These are phyloP conservation scores for Pluvianellus socialis DNA, from an alignment of 2,113 vertebrate genomes.

Conservation along the genomic window DNA sequence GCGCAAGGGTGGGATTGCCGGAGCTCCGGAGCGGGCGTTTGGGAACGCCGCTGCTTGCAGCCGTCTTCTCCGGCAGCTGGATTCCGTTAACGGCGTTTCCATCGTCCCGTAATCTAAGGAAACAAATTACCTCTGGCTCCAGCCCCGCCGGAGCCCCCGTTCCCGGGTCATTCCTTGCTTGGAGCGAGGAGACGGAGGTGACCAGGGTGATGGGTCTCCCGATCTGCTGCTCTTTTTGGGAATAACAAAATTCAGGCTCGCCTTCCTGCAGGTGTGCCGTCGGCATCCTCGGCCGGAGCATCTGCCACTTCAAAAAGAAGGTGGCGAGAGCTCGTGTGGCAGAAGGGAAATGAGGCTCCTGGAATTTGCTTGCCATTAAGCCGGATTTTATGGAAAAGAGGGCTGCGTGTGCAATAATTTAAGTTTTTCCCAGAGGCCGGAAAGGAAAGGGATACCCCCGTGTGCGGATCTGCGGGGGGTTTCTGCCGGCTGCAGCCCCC, in stretches of 20 bases:
- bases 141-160: background rate
- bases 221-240: background rate
- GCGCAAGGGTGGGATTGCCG: background rate
- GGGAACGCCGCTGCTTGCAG: background rate
- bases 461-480: background rate
- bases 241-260: accelerated
- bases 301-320: background rate
- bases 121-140: background rate
- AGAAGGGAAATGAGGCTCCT: background rate
- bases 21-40: accelerated
- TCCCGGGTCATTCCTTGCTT: background rate
- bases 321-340: background rate
- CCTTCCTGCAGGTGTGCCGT: background rate
- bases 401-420: accelerated
- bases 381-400: background rate
- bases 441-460: background rate
- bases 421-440: background rate
- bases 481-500: background rate
- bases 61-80: background rate
- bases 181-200: background rate
- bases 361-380: background rate
- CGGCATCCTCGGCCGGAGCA: background rate
- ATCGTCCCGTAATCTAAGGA: background rate
- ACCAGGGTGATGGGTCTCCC: background rate
- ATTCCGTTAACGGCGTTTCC: background rate